Conservation (phyloP, 2,797 vertebrate species). For the Gila robusta region DNA sequence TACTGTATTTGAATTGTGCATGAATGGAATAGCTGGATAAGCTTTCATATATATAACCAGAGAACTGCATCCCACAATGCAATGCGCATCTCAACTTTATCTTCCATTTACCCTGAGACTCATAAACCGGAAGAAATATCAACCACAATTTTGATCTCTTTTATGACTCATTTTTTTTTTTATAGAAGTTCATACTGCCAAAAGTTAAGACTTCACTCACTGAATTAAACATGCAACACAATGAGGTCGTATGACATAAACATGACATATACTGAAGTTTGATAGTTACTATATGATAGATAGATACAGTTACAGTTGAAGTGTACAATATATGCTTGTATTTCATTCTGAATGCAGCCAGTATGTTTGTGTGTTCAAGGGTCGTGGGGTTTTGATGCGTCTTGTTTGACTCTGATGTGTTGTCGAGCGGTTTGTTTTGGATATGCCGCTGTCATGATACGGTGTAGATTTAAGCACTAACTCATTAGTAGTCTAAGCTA, state of each 20-base stretch:
- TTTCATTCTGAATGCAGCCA: neutral
- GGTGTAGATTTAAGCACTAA: neutral
- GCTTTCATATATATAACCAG: neutral
- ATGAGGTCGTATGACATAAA: neutral
- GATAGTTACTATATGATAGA: neutral
- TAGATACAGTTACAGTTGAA: neutral
- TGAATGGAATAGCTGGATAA: neutral
- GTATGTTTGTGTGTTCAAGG: neutral
- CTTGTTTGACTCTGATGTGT: slow-evolving; percentile 13
- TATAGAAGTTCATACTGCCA: neutral
- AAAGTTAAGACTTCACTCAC: neutral
- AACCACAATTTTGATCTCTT: neutral
- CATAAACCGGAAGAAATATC: neutral
- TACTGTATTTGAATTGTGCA: neutral
- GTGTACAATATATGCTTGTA: neutral
- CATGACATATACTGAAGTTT: neutral
- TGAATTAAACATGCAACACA: neutral
- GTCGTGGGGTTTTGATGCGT: neutral
- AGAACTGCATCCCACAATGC: neutral
- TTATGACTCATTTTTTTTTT: neutral
- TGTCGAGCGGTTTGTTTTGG: neutral
- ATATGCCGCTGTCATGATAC: neutral
- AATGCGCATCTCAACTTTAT: neutral
- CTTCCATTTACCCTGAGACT: neutral
- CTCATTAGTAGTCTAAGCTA: slow-evolving; percentile 67